Evolutionary conservation across 2,113 vertebrate genomes (phyloP).

Genomic region (Poeciliopsis occidentalis): DNA sequence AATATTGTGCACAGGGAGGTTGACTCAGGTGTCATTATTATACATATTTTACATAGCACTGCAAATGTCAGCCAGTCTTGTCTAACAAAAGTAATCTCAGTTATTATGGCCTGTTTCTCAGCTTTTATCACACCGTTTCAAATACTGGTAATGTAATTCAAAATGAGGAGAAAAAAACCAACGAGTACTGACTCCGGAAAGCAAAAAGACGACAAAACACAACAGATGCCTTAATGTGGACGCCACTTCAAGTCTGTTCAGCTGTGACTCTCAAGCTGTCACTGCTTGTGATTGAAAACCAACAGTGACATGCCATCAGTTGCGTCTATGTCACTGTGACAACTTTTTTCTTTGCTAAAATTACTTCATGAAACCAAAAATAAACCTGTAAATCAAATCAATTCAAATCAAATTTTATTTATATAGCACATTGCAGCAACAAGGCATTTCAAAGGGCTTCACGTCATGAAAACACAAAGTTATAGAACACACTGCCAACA

Average conservation of each 20-base stretch:
- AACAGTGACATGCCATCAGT: conserved; percentile 33
- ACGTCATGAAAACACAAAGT: neutral
- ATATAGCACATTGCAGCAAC: no score
- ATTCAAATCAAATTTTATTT: no score
- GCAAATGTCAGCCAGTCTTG: neutral
- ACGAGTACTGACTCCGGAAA: neutral
- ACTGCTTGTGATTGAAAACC: conserved; percentile 32
- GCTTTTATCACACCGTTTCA: conserved; percentile 11
- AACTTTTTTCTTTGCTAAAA: neutral
- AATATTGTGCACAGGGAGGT: neutral
- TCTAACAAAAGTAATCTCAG: neutral
- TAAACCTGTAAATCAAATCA: no score
- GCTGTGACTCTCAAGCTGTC: conserved; percentile 22
- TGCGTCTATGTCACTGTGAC: neutral
- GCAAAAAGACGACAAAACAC: conserved; percentile 14
- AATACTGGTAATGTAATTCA: neutral
- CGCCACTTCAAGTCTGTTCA: conserved; percentile 40
- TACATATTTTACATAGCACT: neutral
- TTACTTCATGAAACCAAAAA: neutral
- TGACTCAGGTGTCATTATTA: neutral
- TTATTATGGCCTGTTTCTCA: neutral
- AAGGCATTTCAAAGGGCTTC: no score
- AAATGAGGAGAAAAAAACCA: neutral
- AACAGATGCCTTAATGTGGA: conserved; percentile 42
- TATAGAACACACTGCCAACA: no score